Evolutionary conservation across 2,113 vertebrate genomes (phyloP).

Genomic region (Corydoras sp.): DNA sequence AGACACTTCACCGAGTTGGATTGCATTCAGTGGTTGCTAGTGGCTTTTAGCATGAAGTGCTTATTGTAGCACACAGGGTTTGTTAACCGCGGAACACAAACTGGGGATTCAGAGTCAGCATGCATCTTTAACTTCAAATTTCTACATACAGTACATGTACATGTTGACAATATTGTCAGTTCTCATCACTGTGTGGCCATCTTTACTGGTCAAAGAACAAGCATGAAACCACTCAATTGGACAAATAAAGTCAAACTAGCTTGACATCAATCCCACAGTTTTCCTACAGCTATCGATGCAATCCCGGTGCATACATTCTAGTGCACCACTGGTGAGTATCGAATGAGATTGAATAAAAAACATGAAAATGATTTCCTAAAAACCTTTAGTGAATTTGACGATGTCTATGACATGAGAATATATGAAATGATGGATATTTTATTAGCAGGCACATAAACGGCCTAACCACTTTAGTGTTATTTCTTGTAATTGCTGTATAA

Average conservation of each 20-base stretch:
- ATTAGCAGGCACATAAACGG: slow-evolving; percentile 28
- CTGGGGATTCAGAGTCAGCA: slow-evolving; percentile 9
- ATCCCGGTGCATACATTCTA: slow-evolving; percentile 36
- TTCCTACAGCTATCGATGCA: slow-evolving; percentile 30
- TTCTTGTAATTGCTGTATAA: slow-evolving; percentile 24
- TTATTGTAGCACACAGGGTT: slow-evolving; percentile 22
- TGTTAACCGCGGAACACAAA: slow-evolving; percentile 9
- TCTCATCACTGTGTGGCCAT: too few species aligned
- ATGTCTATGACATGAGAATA: slow-evolving; percentile 11
- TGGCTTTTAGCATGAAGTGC: slow-evolving; percentile 17
- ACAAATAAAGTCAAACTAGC: slow-evolving; percentile 33
- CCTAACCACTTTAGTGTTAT: slow-evolving; percentile 26
- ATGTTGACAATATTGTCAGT: slow-evolving; percentile 4
- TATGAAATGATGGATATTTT: slow-evolving; percentile 11
- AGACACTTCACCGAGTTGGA: slow-evolving; percentile 20
- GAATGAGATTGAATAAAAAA: slow-evolving; percentile 28
- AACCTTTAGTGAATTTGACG: slow-evolving; percentile 1
- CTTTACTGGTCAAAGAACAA: too few species aligned
- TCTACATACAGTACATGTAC: background rate
- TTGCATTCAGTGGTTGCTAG: slow-evolving; percentile 24
- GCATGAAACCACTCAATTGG: slow-evolving; percentile 20
- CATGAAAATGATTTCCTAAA: background rate
- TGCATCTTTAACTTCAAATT: background rate
- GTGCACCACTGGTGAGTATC: slow-evolving; percentile 6
- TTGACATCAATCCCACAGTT: slow-evolving; percentile 16